Conservation (phyloP, 2,888 invertebrate species). For the Scotopteryx bipunctaria region DNA sequence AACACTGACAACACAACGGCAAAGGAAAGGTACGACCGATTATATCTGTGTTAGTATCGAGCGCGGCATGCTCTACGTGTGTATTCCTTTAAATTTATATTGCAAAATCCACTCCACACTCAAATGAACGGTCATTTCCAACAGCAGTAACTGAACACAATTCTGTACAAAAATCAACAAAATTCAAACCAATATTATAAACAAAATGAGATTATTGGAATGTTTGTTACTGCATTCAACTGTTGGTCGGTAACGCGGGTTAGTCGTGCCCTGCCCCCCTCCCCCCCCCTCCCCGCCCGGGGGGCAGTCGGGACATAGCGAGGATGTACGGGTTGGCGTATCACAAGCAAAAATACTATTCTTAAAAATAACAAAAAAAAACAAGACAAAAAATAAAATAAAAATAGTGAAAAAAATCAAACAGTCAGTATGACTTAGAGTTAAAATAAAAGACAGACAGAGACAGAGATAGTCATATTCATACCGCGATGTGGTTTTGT, state of each 20-base stretch:
- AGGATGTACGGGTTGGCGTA: slow-evolving; percentile 77
- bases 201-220: slow-evolving; percentile 52
- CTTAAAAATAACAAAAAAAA: slow-evolving; percentile 61
- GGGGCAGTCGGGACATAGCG: slow-evolving; percentile 66
- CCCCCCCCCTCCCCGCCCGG: too few relatives aligned
- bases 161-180: slow-evolving; percentile 52
- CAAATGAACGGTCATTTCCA: slow-evolving; percentile 67
- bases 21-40: slow-evolving; percentile 71
- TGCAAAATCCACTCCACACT: slow-evolving; percentile 81
- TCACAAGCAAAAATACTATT: slow-evolving; percentile 81
- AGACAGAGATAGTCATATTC: slow-evolving; percentile 77
- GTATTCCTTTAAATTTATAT: slow-evolving; percentile 46
- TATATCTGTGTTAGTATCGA: slow-evolving; percentile 62
- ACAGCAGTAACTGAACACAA: slow-evolving; percentile 75
- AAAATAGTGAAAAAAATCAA: slow-evolving; percentile 71
- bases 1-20: slow-evolving; percentile 77
- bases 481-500: slow-evolving; percentile 77
- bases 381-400: slow-evolving; percentile 53
- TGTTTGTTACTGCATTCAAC: slow-evolving; percentile 65
- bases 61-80: slow-evolving; percentile 72
- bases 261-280: slow-evolving; percentile 68
- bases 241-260: slow-evolving; percentile 64
- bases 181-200: slow-evolving; percentile 53
- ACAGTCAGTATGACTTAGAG: slow-evolving; percentile 83
- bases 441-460: slow-evolving; percentile 75